Evolutionary conservation across 1,140 invertebrate genomes (phyloP).

Genomic region (Octopus sinensis): DNA sequence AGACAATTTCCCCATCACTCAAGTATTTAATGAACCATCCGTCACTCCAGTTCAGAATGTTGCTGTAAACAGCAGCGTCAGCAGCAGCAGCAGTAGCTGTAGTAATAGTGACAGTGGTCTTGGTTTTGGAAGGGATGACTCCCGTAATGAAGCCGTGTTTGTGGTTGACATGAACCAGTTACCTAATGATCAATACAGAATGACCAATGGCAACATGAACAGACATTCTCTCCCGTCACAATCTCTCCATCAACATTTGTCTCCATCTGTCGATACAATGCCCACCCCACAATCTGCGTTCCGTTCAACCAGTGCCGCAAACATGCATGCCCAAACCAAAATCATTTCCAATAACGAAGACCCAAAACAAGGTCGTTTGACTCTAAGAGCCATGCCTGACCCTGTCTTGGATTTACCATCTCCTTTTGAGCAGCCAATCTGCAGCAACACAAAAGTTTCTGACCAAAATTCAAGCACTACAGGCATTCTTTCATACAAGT

Average conservation of each 20-base stretch:
- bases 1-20: slow-evolving; percentile 60
- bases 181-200: neutral
- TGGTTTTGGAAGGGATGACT: slow-evolving; percentile 79
- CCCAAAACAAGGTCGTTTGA: slow-evolving; percentile 24
- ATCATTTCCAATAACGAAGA: neutral
- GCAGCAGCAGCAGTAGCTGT: slow-evolving; percentile 67
- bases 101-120: slow-evolving; percentile 94
- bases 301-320: neutral
- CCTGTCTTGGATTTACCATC: neutral
- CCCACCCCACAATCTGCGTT: slow-evolving; percentile 21
- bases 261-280: slow-evolving; percentile 27
- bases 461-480: too few relatives aligned
- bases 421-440: neutral
- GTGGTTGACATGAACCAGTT: slow-evolving; percentile 68
- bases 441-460: too few relatives aligned
- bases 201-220: neutral
- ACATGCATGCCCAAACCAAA: neutral
- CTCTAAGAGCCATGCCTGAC: slow-evolving; percentile 42
- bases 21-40: slow-evolving; percentile 61
- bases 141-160: slow-evolving; percentile 67
- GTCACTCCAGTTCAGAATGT: slow-evolving; percentile 25
- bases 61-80: slow-evolving; percentile 55
- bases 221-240: neutral
- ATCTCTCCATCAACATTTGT: slow-evolving; percentile 20
- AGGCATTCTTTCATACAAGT: neutral